Base-by-base conservation (phyloP, 2,113 vertebrate genomes). In the Toxostoma redivivum region DNA sequence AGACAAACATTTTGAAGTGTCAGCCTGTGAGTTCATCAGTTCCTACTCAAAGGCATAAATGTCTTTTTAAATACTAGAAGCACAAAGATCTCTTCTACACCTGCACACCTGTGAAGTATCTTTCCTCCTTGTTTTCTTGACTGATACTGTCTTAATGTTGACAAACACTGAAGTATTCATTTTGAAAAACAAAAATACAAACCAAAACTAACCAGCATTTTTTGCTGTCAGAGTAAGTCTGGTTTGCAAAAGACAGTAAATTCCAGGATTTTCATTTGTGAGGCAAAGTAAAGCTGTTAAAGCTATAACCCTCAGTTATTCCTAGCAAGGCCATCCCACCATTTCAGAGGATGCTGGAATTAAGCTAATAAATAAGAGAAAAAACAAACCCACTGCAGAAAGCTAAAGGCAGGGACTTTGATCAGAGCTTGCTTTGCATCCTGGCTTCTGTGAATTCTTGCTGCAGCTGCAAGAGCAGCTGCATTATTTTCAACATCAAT, bases 401-500 rank as follows among this genome's bases (percentile, higher is more conserved):
- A 71, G 53, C 67, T 60, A 64, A 94, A 86, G 90, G 37, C 85
- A 78, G 44, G 42, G 85, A 71, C 64, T 92, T 84, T 54, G 65
- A 83, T 92, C 61, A 70, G 64, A 67, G 60, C 53, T 64, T 64
- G 82, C 56, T 96, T 90, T 90, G 53, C 80, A 86, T 90, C 76
- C 86, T 84, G 67, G 44, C 51, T 95, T 84, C 95, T 93, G 64
- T 90, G 83, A 76, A 67, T 86, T 79, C 88, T 53, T 93, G 53
- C 90, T 90, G 94, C 94, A 96, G 95, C 96, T 96, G 95, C 88
- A 81, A 42, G 64, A 71, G 90, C 94, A 96, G 93, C 95, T 96
- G 96, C 95, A 97, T 95, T 97, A 96, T 92, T 94, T 91, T 64
- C 86, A 37, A 45, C 88, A 74, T 88, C 86, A 93, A 86, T 93